phyloP scores from a whole-genome alignment of 1,140 invertebrate species.

The Sycobia sp. region DNA sequence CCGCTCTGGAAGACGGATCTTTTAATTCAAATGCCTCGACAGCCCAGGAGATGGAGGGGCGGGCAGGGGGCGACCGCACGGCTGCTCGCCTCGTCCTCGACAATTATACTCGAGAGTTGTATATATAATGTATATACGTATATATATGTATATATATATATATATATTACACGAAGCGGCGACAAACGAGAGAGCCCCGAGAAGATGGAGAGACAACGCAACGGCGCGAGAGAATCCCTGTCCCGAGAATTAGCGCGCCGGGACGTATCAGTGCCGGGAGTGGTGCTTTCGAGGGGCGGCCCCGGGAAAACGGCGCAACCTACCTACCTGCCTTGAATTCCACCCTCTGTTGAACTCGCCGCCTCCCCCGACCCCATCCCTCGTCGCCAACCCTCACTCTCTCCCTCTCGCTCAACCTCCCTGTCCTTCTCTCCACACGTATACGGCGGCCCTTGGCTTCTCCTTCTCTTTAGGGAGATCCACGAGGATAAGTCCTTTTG shows the following conservation, averaged over 20 bases:
- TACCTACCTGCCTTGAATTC: conserved; percentile 16
- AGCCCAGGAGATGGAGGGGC: too few relatives aligned
- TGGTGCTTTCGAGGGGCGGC: conserved; percentile 13
- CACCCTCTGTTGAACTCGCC: background rate
- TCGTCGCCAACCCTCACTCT: background rate
- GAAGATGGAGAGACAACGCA: too few relatives aligned
- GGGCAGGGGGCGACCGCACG: conserved; percentile 25
- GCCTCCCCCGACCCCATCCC: background rate
- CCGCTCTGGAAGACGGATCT: conserved; percentile 40
- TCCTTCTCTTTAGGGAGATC: background rate
- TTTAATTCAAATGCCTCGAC: conserved; percentile 50
- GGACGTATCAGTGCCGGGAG: conserved; percentile 48
- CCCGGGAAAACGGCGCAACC: conserved; percentile 15
- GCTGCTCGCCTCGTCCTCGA: conserved; percentile 44
- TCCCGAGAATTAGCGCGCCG: conserved; percentile 50
- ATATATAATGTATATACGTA: too few relatives aligned
- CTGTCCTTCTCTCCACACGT: too few relatives aligned
- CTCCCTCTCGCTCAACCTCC: background rate
- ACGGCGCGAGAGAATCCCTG: background rate
- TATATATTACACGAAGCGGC: too few relatives aligned
- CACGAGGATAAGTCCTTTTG: conserved; percentile 47
- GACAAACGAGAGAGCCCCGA: too few relatives aligned
- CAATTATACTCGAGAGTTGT: conserved; percentile 51
- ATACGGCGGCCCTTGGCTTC: too few relatives aligned
- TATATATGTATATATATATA: too few relatives aligned